Evolutionary conservation across 2,113 vertebrate species (phyloP).

Genomic region (Lipophrys pholis): DNA sequence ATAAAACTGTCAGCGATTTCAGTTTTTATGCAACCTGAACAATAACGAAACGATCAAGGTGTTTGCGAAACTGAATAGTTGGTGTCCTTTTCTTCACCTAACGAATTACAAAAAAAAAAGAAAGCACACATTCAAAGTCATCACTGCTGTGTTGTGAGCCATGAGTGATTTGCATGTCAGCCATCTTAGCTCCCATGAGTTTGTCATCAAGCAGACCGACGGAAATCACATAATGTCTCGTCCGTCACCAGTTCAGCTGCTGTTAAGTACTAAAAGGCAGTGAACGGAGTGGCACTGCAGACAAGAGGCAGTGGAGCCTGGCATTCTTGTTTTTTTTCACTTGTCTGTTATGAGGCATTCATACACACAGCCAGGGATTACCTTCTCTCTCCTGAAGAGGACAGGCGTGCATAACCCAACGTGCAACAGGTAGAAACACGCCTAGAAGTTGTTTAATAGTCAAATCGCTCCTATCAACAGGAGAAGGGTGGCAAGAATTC

Average conservation of each 20-base stretch:
- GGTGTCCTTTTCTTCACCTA: too few species aligned
- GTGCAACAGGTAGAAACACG: slow-evolving; percentile 48
- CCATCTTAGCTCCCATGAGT: too few species aligned
- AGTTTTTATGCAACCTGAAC: too few species aligned
- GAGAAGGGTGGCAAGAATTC: not conserved
- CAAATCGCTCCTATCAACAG: slow-evolving; percentile 18
- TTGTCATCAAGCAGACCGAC: not conserved
- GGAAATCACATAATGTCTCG: not conserved
- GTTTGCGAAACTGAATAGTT: too few species aligned
- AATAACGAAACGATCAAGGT: too few species aligned
- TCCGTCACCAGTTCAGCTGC: not conserved
- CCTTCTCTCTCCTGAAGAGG: not conserved
- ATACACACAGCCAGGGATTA: not conserved
- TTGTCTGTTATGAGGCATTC: not conserved
- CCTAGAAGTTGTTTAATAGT: slow-evolving; percentile 9
- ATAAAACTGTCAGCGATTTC: too few species aligned
- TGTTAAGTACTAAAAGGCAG: not conserved
- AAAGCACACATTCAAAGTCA: too few species aligned
- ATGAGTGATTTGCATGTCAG: slow-evolving; percentile 15
- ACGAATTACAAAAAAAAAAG: too few species aligned
- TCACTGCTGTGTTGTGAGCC: slow-evolving; percentile 2
- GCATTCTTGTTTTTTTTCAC: not conserved
- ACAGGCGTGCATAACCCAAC: not conserved
- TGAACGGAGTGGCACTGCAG: not conserved
- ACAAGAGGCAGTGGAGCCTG: not conserved